phyloP scores from a whole-genome alignment of 2,888 invertebrate genomes.

The Timema cristinae region DNA sequence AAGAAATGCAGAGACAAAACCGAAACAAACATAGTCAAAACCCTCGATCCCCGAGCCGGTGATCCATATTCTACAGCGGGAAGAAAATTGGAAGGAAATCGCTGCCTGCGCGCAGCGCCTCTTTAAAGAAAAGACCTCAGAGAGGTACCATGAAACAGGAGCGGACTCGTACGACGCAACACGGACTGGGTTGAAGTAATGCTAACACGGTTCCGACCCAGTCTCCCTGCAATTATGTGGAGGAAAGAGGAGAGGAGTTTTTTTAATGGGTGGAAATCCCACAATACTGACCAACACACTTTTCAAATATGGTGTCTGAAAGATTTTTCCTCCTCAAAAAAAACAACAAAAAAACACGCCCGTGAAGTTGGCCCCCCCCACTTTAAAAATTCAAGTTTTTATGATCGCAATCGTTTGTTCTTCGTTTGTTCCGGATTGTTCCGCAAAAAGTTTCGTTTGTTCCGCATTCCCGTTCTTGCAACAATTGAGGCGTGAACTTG shows the following conservation, averaged over 20 bases:
- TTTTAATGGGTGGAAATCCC: constrained; percentile 1
- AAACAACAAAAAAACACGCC: no score
- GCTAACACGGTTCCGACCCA: not conserved
- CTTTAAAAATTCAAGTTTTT: no score
- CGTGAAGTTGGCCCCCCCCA: no score
- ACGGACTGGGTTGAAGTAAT: not conserved
- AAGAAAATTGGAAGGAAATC: not conserved
- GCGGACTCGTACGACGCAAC: no score
- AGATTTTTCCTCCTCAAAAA: constrained; percentile 5
- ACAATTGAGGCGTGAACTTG: no score
- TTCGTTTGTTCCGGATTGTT: no score
- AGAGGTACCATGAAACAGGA: no score
- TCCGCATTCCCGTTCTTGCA: no score
- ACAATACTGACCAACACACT: not conserved
- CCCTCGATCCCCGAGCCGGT: not conserved
- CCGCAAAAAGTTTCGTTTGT: no score
- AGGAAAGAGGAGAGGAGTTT: not conserved
- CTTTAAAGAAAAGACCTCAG: no score
- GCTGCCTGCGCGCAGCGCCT: no score
- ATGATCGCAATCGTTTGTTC: no score
- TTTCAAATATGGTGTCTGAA: not conserved
- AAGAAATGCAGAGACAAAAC: not conserved
- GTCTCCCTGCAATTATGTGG: not conserved
- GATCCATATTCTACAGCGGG: not conserved
- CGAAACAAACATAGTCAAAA: not conserved